Base-by-base conservation (phyloP, 2,113 vertebrate genomes). In the Panthera leo region DNA sequence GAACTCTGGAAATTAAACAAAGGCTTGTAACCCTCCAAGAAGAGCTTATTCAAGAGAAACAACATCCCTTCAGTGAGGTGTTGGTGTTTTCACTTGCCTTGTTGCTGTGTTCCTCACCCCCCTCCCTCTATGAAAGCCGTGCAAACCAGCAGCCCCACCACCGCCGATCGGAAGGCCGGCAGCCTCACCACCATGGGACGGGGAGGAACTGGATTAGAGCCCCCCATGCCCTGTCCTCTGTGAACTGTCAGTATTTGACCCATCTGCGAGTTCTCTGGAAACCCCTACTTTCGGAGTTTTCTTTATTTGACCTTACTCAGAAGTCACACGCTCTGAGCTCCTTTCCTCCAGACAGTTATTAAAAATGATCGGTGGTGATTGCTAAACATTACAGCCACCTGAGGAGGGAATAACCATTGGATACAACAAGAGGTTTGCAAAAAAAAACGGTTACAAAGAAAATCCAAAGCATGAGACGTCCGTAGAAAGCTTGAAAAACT, bases 161-260 rank as follows among this genome's bases (percentile, higher is more conserved):
- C 5, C 0, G 12, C 15, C 31, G 12, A 19, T 5, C 42, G 25
- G 27, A 73, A 63, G 7, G 48, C 9, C 14, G 58, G 55, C 3
- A 8, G 15, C 31, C 21, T n/a, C 7, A 23, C 29, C 0, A 0
- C 0, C 3, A 2, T 19, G 25, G 53, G 29, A 4, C 19, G 8
- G 6, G 21, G 0, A 29, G 2, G 16, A 45, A 14, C 0, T 0
- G 7, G 78, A 2, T 8, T 4, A 15, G 21, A 21, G 3, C 6
- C 8, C 42, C 63, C 5, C 31, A 8, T 12, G 2, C 11, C 15
- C 19, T 14, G 2, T 5, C 29, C 5, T 73, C 15, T 3, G 21
- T 12, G 14, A 45, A 63, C 1, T 19, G 51, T 58, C 61, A 51
- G 63, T 7, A 4, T 63, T 27, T 55, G 39, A 13, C 53, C 25